Conservation (phyloP, 1,140 invertebrate genomes). For the Hypothenemus hampei region DNA sequence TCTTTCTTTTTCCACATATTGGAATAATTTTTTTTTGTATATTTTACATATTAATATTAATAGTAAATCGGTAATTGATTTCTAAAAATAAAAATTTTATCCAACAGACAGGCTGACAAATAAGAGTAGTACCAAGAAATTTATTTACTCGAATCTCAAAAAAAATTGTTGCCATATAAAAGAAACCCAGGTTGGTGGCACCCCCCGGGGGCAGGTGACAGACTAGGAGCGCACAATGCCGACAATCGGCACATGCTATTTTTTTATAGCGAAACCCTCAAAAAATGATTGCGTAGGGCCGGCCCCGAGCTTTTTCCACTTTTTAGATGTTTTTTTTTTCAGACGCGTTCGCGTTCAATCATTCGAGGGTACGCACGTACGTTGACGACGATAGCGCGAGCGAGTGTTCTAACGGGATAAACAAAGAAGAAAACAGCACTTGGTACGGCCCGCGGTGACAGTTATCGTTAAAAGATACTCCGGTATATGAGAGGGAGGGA, state of each 20-base stretch:
- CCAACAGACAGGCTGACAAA: no score
- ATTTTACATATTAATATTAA: no score
- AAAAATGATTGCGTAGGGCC: slow-evolving; percentile 17
- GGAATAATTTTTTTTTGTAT: no score
- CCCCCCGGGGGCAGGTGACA: slow-evolving; percentile 14
- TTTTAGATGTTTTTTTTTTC: slow-evolving; percentile 14
- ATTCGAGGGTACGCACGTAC: no score
- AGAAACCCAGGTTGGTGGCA: not conserved
- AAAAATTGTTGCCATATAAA: not conserved
- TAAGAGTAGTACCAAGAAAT: no score
- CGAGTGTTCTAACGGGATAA: not conserved
- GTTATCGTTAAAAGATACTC: slow-evolving; percentile 7
- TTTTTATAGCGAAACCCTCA: slow-evolving; percentile 18
- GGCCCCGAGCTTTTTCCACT: slow-evolving; percentile 12
- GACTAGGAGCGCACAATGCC: slow-evolving; percentile 3
- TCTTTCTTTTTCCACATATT: no score
- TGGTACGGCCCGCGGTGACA: slow-evolving; percentile 2
- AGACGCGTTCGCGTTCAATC: not conserved
- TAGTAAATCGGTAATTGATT: no score
- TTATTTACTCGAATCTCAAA: not conserved
- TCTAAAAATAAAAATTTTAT: no score
- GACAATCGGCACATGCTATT: slow-evolving; percentile 21
- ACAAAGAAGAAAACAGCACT: slow-evolving; percentile 10
- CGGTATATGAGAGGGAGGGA: not conserved
- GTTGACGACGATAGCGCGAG: not conserved